These are phyloP conservation scores for Nomada flava DNA, from an alignment of 2,888 invertebrate genomes.

Conservation along the genomic window DNA sequence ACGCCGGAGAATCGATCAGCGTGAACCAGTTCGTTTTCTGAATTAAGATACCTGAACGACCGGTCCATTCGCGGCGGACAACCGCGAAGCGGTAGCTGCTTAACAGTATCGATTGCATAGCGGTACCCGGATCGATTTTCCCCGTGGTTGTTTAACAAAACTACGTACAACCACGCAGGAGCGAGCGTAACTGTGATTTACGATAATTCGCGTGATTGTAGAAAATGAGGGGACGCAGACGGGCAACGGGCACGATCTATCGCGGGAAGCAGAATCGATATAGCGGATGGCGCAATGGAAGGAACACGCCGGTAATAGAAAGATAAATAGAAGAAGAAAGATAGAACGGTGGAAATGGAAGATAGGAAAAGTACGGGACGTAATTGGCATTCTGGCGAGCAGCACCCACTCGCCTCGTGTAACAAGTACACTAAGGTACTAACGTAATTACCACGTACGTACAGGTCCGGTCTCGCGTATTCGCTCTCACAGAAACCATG, in stretches of 20 bases:
- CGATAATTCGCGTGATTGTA: constrained; percentile 63
- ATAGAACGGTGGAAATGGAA: constrained; percentile 44
- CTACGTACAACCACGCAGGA: constrained; percentile 13
- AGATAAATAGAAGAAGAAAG: background rate
- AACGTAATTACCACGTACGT: constrained; percentile 72
- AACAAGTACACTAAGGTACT: constrained; percentile 66
- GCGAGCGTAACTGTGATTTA: constrained; percentile 57
- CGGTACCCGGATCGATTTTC: constrained; percentile 62
- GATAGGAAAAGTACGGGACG: constrained; percentile 66
- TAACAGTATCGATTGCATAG: constrained; percentile 63
- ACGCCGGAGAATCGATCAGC: background rate
- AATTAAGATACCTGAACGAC: constrained; percentile 54
- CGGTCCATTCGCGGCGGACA: constrained; percentile 39
- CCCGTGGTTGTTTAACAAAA: constrained; percentile 57
- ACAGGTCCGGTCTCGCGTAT: constrained; percentile 44
- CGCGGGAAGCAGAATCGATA: constrained; percentile 6
- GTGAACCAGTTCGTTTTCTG: constrained; percentile 56
- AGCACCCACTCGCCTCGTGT: constrained; percentile 57
- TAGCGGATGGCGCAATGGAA: background rate
- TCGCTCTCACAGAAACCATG: constrained; percentile 69
- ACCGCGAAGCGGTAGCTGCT: constrained; percentile 60
- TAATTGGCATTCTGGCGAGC: constrained; percentile 72
- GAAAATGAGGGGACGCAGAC: constrained; percentile 58
- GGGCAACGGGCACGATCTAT: background rate
- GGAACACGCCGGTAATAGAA: background rate